phyloP scores from a whole-genome alignment of 2,888 invertebrate genomes.

The Quadroppia sp. region DNA sequence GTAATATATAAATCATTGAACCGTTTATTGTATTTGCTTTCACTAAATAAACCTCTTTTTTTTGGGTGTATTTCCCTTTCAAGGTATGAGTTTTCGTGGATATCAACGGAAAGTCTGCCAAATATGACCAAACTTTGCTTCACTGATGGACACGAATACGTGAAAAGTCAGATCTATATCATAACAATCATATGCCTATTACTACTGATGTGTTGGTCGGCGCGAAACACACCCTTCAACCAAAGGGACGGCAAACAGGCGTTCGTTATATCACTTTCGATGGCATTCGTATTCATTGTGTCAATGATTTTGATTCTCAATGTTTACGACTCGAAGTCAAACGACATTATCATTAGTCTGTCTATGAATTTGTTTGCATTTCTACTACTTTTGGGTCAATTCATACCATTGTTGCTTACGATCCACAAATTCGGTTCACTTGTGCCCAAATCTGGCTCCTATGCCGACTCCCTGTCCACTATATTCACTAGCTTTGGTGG shows the following conservation, averaged over 20 bases:
- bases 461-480: slow-evolving; percentile 47
- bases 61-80: background rate
- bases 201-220: slow-evolving; percentile 37
- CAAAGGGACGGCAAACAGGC: slow-evolving; percentile 40
- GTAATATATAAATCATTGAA: too few species aligned
- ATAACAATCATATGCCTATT: slow-evolving; percentile 31
- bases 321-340: background rate
- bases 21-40: too few species aligned
- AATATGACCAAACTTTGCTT: slow-evolving; percentile 26
- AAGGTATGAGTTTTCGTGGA: slow-evolving; percentile 34
- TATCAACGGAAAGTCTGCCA: background rate
- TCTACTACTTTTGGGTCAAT: slow-evolving; percentile 43
- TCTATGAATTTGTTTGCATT: slow-evolving; percentile 43
- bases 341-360: slow-evolving; percentile 43
- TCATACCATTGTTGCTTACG: slow-evolving; percentile 44
- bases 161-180: slow-evolving; percentile 39
- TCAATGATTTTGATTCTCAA: slow-evolving; percentile 18
- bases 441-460: slow-evolving; percentile 44
- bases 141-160: slow-evolving; percentile 14
- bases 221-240: slow-evolving; percentile 36
- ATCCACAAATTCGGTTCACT: slow-evolving; percentile 45
- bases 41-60: background rate
- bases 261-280: slow-evolving; percentile 19
- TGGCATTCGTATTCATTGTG: slow-evolving; percentile 18
- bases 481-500: slow-evolving; percentile 44